phyloP scores from a whole-genome alignment of 1,140 invertebrate species.

The Ceratosolen solmsi region DNA sequence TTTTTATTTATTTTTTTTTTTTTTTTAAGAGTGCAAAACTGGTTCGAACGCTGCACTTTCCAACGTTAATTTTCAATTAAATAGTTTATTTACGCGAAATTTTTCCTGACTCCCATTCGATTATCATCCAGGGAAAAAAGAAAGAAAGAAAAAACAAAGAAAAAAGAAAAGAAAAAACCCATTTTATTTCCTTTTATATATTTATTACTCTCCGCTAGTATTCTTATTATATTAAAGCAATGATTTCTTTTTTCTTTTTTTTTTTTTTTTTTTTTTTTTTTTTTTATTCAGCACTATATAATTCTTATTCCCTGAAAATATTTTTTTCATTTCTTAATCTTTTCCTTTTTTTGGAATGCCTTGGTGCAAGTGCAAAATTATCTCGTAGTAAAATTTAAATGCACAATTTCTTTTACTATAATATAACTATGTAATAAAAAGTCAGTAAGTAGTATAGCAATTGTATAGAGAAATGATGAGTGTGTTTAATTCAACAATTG shows the following conservation, averaged over 20 bases:
- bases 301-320: slow-evolving; percentile 44
- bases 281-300: slow-evolving; percentile 1
- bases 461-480: slow-evolving; percentile 11
- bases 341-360: slow-evolving; percentile 41
- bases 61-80: slow-evolving; percentile 32
- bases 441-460: neutral
- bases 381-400: slow-evolving; percentile 22
- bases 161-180: no score
- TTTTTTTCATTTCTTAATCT: no score
- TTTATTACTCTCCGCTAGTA: neutral
- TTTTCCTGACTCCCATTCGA: neutral
- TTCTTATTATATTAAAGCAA: slow-evolving; percentile 27
- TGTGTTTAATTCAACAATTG: slow-evolving; percentile 39
- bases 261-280: no score
- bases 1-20: no score
- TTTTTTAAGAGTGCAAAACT: slow-evolving; percentile 40
- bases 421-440: slow-evolving; percentile 20
- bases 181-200: no score
- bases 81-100: slow-evolving; percentile 22
- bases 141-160: no score
- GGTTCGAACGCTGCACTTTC: slow-evolving; percentile 41
- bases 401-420: slow-evolving; percentile 17
- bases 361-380: slow-evolving; percentile 35
- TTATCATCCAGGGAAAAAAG: slow-evolving; percentile 16
- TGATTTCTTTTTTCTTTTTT: slow-evolving; percentile 32